Conservation (phyloP, 2,113 vertebrate species). For the Ceratotherium simum region DNA sequence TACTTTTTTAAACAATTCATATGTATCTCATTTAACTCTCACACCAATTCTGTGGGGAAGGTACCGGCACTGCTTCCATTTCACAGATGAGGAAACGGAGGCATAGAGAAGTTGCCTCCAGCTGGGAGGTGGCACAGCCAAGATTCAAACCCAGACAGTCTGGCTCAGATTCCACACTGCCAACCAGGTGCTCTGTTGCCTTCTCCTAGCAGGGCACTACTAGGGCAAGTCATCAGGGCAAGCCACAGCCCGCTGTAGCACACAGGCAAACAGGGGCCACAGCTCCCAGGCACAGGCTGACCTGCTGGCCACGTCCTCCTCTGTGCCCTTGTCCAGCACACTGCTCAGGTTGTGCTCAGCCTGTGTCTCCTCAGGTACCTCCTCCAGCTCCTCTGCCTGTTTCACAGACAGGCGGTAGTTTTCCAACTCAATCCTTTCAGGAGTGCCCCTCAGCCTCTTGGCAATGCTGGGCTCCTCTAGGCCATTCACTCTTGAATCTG, state of each 20-base stretch:
- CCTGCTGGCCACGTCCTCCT: slow-evolving; percentile 95
- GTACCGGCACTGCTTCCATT: rapidly evolving
- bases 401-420: slow-evolving; percentile 95
- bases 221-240: background rate
- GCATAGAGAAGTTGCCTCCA: background rate
- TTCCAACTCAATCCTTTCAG: slow-evolving; percentile 98
- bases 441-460: slow-evolving; percentile 94
- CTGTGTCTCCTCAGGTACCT: slow-evolving; percentile 97
- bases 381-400: slow-evolving; percentile 95
- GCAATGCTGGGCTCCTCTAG: slow-evolving; percentile 94
- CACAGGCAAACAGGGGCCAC: background rate
- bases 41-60: background rate
- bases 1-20: background rate
- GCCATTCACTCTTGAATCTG: slow-evolving; percentile 91
- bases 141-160: background rate
- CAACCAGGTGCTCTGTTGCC: background rate
- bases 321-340: slow-evolving; percentile 92
- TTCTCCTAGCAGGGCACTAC: background rate
- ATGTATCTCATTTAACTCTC: too few relatives aligned
- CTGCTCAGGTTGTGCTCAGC: slow-evolving; percentile 98
- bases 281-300: slow-evolving; percentile 70
- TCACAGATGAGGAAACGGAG: background rate
- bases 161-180: background rate
- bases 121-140: background rate
- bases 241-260: background rate